These are phyloP conservation scores for Laupala kohalensis DNA, from an alignment of 1,140 invertebrate species.

Conservation along the genomic window DNA sequence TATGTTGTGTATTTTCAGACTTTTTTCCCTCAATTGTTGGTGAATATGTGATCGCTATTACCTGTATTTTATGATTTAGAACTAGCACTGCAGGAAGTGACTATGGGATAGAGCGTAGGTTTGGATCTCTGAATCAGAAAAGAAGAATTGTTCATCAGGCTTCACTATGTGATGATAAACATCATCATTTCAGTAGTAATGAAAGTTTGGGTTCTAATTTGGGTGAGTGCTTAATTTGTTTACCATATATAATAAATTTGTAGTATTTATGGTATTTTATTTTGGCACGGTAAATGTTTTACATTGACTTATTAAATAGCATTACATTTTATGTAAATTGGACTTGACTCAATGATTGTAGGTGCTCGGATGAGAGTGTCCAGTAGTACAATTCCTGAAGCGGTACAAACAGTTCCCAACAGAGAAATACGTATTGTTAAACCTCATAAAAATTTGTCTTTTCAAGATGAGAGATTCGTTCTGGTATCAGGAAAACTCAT, in stretches of 20 bases:
- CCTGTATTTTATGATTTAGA: constrained; percentile 25
- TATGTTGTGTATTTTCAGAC: no score
- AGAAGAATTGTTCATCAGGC: constrained; percentile 36
- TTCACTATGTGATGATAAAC: constrained; percentile 37
- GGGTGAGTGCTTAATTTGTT: constrained; percentile 10
- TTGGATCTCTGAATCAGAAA: constrained; percentile 35
- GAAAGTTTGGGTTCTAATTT: constrained; percentile 48
- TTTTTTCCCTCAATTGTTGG: no score
- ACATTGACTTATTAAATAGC: not conserved
- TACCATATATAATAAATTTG: not conserved
- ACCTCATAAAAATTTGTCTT: constrained; percentile 44
- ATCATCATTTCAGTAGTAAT: constrained; percentile 51
- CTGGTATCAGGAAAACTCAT: constrained; percentile 54
- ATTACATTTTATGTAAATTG: no score
- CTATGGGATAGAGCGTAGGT: constrained; percentile 37
- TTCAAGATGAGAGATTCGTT: constrained; percentile 63
- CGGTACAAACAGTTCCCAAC: constrained; percentile 20
- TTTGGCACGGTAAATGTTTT: no score
- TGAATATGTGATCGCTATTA: not conserved
- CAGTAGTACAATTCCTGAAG: constrained; percentile 30
- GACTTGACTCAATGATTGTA: not conserved
- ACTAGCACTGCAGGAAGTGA: constrained; percentile 43
- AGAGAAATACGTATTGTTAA: constrained; percentile 44
- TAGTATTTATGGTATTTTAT: not conserved
- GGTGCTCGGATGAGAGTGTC: not conserved